A percentile compares a stretch with the other conserved stretches of the same genome.
Conservation (phyloP, 1,140 invertebrate genomes). For the Cherax quadricarinatus region DNA sequence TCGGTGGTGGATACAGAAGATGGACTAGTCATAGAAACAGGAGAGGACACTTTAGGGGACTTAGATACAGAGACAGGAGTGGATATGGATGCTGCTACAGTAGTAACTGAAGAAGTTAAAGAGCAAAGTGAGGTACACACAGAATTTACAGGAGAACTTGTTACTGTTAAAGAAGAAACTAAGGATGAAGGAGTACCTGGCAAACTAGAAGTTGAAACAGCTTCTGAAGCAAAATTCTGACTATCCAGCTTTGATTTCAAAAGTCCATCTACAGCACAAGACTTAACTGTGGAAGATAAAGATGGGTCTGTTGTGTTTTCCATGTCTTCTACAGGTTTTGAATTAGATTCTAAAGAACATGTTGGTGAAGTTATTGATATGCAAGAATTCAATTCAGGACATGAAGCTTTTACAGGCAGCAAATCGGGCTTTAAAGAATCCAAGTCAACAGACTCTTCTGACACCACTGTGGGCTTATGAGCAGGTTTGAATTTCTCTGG, state of each 20-base stretch:
- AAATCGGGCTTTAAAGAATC: background rate
- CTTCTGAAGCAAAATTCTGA: background rate
- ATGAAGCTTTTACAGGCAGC: background rate
- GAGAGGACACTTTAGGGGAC: slow-evolving; percentile 5
- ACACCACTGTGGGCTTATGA: background rate
- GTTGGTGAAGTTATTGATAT: slow-evolving; percentile 15
- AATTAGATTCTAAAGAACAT: slow-evolving; percentile 4
- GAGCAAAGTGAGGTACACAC: background rate
- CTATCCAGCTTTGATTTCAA: background rate
- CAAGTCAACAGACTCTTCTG: slow-evolving; percentile 10
- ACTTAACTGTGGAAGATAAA: slow-evolving; percentile 7
- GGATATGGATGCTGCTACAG: background rate
- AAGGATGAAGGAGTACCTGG: slow-evolving; percentile 6
- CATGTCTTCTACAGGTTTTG: slow-evolving; percentile 7
- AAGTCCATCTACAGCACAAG: slow-evolving; percentile 14
- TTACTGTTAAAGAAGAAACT: slow-evolving; percentile 18
- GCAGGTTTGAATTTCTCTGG: background rate
- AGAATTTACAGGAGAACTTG: slow-evolving; percentile 10
- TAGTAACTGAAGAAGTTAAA: background rate
- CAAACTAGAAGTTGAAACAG: background rate
- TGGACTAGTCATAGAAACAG: slow-evolving; percentile 16
- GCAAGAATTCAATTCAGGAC: background rate
- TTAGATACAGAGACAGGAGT: background rate
- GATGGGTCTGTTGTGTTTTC: slow-evolving; percentile 16
- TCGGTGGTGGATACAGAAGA: background rate